phyloP scores from a whole-genome alignment of 1,140 invertebrate species.

The Atta colombica region DNA sequence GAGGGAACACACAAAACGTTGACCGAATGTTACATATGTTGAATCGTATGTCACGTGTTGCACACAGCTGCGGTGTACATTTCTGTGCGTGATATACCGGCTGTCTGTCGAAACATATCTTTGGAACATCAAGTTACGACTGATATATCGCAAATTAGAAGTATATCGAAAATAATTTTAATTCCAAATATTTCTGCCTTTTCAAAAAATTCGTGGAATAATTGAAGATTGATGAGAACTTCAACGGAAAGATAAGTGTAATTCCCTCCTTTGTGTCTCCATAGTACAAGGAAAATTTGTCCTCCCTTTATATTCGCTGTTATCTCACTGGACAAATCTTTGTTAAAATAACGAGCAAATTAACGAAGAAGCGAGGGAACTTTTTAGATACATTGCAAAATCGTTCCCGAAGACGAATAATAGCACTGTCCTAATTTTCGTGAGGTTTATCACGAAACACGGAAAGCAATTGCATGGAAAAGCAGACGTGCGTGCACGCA shows the following conservation, averaged over 20 bases:
- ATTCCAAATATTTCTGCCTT: not conserved
- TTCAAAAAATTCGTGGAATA: not conserved
- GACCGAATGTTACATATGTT: constrained; percentile 1
- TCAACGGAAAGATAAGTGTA: not conserved
- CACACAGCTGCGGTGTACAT: not conserved
- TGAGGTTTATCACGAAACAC: constrained; percentile 16
- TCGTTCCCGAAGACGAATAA: constrained; percentile 17
- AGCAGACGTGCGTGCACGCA: not conserved
- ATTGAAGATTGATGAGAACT: not conserved
- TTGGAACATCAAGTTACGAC: not conserved
- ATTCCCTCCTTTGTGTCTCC: not conserved
- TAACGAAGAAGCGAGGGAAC: constrained; percentile 9
- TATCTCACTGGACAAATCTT: not conserved
- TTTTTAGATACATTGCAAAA: constrained; percentile 7
- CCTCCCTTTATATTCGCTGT: not conserved
- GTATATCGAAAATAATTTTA: not conserved
- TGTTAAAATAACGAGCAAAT: constrained; percentile 9
- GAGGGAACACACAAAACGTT: not conserved
- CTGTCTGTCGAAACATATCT: not conserved
- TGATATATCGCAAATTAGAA: not conserved
- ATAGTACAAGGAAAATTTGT: not conserved
- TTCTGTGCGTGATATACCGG: constrained; percentile 4
- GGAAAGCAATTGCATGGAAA: not conserved
- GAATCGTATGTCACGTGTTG: constrained; percentile 31
- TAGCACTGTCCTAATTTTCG: constrained; percentile 11